Base-by-base conservation (phyloP, 2,888 invertebrate genomes). In the Cartodere bifasciata region DNA sequence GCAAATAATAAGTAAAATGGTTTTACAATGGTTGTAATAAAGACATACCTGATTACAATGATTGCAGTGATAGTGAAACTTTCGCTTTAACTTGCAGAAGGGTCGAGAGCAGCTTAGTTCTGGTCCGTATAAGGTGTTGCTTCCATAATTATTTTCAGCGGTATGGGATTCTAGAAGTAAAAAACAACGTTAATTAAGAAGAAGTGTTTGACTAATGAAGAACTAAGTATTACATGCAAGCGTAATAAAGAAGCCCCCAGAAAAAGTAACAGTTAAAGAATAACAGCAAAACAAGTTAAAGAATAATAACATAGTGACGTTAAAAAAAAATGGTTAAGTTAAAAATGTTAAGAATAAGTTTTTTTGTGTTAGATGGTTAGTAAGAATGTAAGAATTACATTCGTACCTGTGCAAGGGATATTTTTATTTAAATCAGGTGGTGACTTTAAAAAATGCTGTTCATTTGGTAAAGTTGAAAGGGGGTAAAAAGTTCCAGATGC, bases 401-500 rank as follows among this genome's bases (percentile, higher is more conserved):
- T 67, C 69, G 48, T 70, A 70, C 36, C 69, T 70, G 41, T 63
- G 63, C 30, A 63, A n/a, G n/a, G n/a, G 62, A 16, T 62, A 63
- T 44, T 68, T 69, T 54, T 69, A 67, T 38, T 63, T 63, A 46
- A 67, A 66, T 49, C 70, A n/a, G n/a, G n/a, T n/a, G n/a, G n/a
- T n/a, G n/a, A n/a, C n/a, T n/a, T n/a, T n/a, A n/a, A n/a, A n/a
- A n/a, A n/a, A n/a, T 31, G 65, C 64, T 42, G 65, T 65, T 34
- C 68, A 58, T 44, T 67, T 66, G 58, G 56, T 51, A 62, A 66
- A 67, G 55, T 70, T 56, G 53, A 82, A 50, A 85, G 74, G 55
- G 88, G 88, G 65, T 84, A 87, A 68, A 83, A 88, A 60, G 87
- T 87, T 62, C 88, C 87, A 53, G 84, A 76, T 63, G 87, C 84